Conservation (phyloP, 2,888 invertebrate genomes). For the Drosophila mayaguana region DNA sequence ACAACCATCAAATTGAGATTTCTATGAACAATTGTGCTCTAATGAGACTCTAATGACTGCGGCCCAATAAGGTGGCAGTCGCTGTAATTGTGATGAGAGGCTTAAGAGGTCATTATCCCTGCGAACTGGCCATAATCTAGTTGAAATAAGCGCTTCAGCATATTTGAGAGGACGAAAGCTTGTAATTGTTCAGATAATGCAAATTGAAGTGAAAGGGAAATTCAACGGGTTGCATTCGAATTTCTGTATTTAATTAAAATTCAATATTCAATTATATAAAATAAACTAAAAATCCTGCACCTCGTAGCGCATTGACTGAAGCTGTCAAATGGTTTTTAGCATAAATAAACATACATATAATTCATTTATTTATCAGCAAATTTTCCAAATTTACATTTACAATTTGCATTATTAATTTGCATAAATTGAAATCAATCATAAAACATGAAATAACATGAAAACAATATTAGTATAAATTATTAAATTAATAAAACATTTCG, state of each 20-base stretch:
- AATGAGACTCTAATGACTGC: constrained; percentile 44
- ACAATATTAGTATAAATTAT: background rate
- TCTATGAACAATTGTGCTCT: constrained; percentile 17
- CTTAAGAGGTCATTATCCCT: constrained; percentile 49
- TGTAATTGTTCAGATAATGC: constrained; percentile 4
- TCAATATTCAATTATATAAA: background rate
- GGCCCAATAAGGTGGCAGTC: constrained; percentile 12
- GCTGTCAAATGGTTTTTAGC: background rate
- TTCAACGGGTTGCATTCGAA: background rate
- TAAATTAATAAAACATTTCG: no score
- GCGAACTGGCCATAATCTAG: constrained; percentile 32
- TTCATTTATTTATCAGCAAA: background rate
- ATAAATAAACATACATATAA: background rate
- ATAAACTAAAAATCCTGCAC: background rate
- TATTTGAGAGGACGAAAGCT: constrained; percentile 23
- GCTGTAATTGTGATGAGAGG: constrained; percentile 42
- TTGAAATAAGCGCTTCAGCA: constrained; percentile 1
- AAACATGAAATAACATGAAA: background rate
- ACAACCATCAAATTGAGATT: background rate
- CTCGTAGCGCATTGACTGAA: background rate
- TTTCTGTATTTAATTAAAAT: background rate
- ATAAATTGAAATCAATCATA: background rate
- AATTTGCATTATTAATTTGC: background rate
- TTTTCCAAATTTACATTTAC: background rate
- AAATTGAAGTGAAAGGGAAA: background rate